These are phyloP conservation scores for Oryctolagus cuniculus DNA, from an alignment of 2,113 vertebrate species.

Conservation along the genomic window DNA sequence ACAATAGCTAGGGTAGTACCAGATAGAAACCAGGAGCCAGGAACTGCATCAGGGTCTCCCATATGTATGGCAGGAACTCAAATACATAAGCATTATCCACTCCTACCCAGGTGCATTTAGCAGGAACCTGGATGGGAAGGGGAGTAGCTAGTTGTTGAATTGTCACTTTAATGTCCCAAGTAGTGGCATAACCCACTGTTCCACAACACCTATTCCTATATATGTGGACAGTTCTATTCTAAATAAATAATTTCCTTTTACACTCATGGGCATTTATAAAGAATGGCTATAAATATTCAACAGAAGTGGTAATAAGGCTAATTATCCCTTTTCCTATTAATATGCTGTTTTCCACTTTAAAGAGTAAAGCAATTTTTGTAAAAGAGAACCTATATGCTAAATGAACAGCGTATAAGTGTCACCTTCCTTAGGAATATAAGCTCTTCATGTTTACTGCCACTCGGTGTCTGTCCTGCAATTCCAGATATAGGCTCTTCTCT, in stretches of 20 bases:
- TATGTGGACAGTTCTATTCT: not conserved
- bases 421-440: not conserved
- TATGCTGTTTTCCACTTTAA: not conserved
- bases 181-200: no score
- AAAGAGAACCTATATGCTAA: not conserved
- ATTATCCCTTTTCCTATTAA: not conserved
- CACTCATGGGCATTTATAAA: not conserved
- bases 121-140: no score
- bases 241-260: conserved; percentile 36
- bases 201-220: not conserved
- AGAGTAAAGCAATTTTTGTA: not conserved
- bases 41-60: no score
- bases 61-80: no score
- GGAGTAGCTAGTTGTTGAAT: no score
- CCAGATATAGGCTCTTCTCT: not conserved
- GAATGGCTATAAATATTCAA: conserved; percentile 14
- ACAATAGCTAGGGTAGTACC: no score
- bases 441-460: not conserved
- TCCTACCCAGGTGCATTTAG: no score
- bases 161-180: no score
- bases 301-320: not conserved
- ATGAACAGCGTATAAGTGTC: not conserved
- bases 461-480: not conserved
- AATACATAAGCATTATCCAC: no score
- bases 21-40: no score